These are phyloP conservation scores for Chouioia cunea DNA, from an alignment of 2,888 invertebrate genomes.

Conservation along the genomic window DNA sequence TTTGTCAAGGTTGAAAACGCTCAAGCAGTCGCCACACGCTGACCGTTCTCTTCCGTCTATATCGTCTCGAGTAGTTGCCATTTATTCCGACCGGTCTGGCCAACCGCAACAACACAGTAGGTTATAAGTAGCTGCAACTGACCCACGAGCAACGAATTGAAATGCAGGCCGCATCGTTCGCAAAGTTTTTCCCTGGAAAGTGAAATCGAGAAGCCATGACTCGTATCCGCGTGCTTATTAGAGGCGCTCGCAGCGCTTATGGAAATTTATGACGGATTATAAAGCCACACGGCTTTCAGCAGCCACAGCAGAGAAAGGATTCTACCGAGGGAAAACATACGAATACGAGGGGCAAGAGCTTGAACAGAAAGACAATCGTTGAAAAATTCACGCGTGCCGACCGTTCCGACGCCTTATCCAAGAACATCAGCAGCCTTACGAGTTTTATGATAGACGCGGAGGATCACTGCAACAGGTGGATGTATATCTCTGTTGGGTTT, in stretches of 20 bases:
- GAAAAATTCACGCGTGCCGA: constrained; percentile 1
- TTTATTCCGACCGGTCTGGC: neutral
- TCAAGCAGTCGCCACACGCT: neutral
- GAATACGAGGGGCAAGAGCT: too few relatives aligned
- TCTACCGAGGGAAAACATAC: too few relatives aligned
- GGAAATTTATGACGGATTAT: constrained; percentile 17
- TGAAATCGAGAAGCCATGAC: constrained; percentile 9
- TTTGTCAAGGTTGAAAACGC: too few relatives aligned
- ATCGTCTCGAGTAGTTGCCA: neutral
- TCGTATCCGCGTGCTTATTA: neutral
- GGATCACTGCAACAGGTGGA: neutral
- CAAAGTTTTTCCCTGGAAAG: constrained; percentile 4
- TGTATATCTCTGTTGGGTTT: constrained; percentile 4
- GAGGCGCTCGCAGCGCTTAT: constrained; percentile 7
- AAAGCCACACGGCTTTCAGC: neutral
- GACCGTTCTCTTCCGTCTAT: neutral
- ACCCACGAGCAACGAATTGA: constrained; percentile 4
- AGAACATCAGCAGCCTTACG: too few relatives aligned
- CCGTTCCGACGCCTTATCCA: neutral
- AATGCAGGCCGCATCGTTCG: neutral
- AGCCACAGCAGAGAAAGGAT: constrained; percentile 14
- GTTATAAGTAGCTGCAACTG: constrained; percentile 12
- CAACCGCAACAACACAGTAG: too few relatives aligned
- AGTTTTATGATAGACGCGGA: neutral
- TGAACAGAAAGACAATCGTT: constrained; percentile 12